Evolutionary conservation across 2,113 vertebrate species (phyloP).

Genomic region (Hystrix brachyura): DNA sequence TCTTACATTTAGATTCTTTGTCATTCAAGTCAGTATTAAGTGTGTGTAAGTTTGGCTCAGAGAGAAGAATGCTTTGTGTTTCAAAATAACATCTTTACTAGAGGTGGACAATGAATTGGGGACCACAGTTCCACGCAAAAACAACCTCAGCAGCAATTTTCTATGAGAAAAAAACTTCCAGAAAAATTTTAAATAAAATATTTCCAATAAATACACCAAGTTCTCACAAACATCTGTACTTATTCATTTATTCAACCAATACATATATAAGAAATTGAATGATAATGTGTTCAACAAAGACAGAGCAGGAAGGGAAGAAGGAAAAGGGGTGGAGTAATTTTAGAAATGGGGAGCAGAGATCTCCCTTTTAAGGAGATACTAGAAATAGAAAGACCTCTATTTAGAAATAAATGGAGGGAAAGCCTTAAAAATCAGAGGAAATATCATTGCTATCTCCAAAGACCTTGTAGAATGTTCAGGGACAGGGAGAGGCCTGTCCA

Average conservation of each 20-base stretch:
- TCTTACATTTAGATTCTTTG: not conserved
- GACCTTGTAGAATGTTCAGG: not conserved
- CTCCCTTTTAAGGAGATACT: not conserved
- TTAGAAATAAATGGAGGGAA: not conserved
- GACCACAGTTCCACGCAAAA: not conserved
- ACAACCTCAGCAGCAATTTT: not conserved
- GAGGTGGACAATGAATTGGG: not conserved
- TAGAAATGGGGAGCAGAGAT: not conserved
- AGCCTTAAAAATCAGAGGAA: not conserved
- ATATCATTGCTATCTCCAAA: not conserved
- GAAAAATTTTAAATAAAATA: conserved; percentile 25
- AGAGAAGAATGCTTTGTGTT: not conserved
- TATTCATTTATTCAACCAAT: not conserved
- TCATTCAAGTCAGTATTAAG: not conserved
- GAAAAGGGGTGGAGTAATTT: not conserved
- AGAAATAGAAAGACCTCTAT: not conserved
- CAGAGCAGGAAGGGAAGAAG: not conserved
- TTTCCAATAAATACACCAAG: not conserved
- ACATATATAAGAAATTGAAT: not conserved
- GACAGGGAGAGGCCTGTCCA: not conserved
- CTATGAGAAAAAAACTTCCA: not conserved
- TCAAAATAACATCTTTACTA: conserved; percentile 4
- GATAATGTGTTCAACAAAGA: not conserved
- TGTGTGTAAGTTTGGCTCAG: not conserved
- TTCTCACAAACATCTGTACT: not conserved